Percentiles rank a stretch among this genome's conserved stretches.
Evolutionary conservation across 2,888 invertebrate species (phyloP).

Genomic region (Coremacera marginata): DNA sequence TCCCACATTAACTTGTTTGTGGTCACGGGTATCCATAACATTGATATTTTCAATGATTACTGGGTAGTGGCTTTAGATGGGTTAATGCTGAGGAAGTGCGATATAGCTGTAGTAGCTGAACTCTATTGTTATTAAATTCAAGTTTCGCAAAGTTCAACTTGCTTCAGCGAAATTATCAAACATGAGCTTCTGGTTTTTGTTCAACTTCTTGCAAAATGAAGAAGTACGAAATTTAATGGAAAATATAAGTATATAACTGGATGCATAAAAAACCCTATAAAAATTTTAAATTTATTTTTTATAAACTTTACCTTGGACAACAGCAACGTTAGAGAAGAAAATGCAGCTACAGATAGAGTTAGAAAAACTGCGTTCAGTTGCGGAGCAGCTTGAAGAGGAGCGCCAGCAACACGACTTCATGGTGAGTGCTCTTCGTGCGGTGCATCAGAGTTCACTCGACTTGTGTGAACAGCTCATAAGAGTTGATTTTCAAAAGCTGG

Average conservation of each 20-base stretch:
- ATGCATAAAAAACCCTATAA: background rate
- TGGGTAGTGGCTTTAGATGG: too few species aligned
- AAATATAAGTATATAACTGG: background rate
- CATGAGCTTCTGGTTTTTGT: slow-evolving; percentile 16
- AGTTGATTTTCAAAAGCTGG: slow-evolving; percentile 10
- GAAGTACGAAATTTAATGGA: background rate
- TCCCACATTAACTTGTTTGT: too few species aligned
- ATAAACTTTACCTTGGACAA: background rate
- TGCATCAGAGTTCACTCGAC: background rate
- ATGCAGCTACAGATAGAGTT: background rate
- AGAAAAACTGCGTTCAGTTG: background rate
- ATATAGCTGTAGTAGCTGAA: too few species aligned
- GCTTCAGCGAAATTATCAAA: background rate
- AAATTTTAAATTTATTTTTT: background rate
- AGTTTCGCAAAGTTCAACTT: background rate
- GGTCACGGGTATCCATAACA: too few species aligned
- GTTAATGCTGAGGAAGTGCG: too few species aligned
- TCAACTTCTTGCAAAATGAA: slow-evolving; percentile 19
- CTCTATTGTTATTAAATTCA: too few species aligned
- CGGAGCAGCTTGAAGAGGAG: background rate
- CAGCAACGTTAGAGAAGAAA: slow-evolving; percentile 10
- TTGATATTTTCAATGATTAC: too few species aligned
- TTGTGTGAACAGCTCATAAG: background rate
- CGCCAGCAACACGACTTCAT: background rate
- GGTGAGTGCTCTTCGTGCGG: background rate